Evolutionary conservation across 2,888 invertebrate species (phyloP).

Genomic region (Eupithecia vulgata): DNA sequence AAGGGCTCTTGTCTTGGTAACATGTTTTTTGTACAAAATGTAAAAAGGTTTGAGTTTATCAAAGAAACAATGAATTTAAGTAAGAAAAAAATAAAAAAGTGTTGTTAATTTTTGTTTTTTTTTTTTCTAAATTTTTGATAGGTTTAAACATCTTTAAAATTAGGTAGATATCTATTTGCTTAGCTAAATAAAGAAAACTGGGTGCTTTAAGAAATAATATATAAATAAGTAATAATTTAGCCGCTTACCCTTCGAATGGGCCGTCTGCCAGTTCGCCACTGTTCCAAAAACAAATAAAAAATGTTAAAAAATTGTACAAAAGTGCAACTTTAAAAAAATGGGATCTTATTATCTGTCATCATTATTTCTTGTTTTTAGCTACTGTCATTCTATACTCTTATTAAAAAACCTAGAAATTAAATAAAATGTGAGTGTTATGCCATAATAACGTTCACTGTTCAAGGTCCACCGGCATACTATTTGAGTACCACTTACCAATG

Average conservation of each 20-base stretch:
- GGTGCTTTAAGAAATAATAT: neutral
- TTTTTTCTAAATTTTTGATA: neutral
- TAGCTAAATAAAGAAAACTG: neutral
- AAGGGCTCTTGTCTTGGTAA: conserved; percentile 57
- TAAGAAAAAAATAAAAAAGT: neutral
- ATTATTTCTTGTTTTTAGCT: neutral
- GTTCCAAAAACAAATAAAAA: conserved; percentile 40
- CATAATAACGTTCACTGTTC: conserved; percentile 30
- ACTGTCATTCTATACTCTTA: neutral
- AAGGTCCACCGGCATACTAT: conserved; percentile 31
- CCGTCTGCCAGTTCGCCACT: conserved; percentile 41
- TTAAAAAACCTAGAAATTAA: neutral
- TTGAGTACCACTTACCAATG: conserved; percentile 38
- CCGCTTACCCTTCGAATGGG: conserved; percentile 40
- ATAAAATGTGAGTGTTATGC: conserved; percentile 20
- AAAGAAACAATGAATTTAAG: conserved; percentile 4
- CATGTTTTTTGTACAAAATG: conserved; percentile 8
- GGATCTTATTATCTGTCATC: neutral
- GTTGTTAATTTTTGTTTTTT: neutral
- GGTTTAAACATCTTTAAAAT: neutral
- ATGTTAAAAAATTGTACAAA: conserved; percentile 37
- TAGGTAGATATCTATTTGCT: neutral
- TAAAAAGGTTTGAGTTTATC: neutral
- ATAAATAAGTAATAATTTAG: conserved; percentile 14
- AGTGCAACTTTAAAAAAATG: conserved; percentile 17